Evolutionary conservation across 2,888 invertebrate genomes (phyloP), one percentile per base, ranked within the genome.

Genomic region (Oligia latruncula): DNA sequence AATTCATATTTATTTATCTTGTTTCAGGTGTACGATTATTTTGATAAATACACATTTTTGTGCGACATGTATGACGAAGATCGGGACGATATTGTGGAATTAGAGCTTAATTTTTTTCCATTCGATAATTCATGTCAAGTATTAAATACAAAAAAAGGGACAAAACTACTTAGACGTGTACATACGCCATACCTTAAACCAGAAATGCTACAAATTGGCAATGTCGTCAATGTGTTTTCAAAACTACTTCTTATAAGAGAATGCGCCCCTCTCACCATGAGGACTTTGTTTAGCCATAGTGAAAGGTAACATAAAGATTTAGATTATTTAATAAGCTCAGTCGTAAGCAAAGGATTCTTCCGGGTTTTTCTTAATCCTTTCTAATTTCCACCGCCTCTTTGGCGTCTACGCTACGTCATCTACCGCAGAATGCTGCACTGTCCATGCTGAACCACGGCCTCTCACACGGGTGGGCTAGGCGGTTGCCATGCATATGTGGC

Each of bases 21-120:
- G 70, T 91, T 91, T 58, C 90, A 96, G 96, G 95, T 95, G 17
- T 96, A 93, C 89, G 97, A 97, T 86, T 97, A 97, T 91, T 97
- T 95, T 82, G 97, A 97, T 84, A 97, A 97, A 90, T 94, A 97
- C 76, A 95, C 96, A 29, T 98, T 98, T 93, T 92, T 97, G 70
- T 98, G 98, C 49, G 98, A 99, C 94, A 99, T 99, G 99, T 98
- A 98, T 93, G 98, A 99, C 91, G 97, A 98, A 88, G 97, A 98
- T 82, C 97, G 98, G 0, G 98, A 98, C 46, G 96, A 98, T 74
- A 95, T 98, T 8, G 97, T 98, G 85, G 97, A 98, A 86, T 98
- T 98, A 92, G 95, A 97, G 81, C 95, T 99, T 67, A 97, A 98
- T 87, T 99, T 97, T 93, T 98, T 97, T 92, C 98, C 98, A 1